phyloP scores from a whole-genome alignment of 2,113 vertebrate genomes.

The Redunca redunca region DNA sequence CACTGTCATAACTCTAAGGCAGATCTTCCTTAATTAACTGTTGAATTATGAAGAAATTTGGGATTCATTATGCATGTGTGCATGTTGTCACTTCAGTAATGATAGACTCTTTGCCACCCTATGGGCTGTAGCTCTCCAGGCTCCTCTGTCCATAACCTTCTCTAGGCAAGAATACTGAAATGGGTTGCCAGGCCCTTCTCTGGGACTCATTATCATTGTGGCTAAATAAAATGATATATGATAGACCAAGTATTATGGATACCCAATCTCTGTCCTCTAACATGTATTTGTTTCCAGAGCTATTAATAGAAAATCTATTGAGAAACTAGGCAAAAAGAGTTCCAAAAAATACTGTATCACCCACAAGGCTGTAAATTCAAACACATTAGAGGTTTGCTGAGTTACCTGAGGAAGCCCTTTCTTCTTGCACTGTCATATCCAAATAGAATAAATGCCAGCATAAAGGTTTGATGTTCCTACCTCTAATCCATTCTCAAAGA shows the following conservation, averaged over 20 bases:
- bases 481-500: not conserved
- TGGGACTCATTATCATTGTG: not conserved
- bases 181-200: not conserved
- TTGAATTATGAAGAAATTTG: not conserved
- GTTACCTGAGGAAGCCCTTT: not conserved
- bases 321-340: not conserved
- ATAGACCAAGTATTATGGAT: not conserved
- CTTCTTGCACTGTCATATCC: not conserved
- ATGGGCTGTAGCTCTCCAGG: not conserved
- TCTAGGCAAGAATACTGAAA: not conserved
- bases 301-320: not conserved
- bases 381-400: not conserved
- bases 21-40: not conserved
- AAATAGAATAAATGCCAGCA: not conserved
- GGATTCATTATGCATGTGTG: not conserved
- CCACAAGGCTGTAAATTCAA: not conserved
- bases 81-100: not conserved
- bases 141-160: not conserved
- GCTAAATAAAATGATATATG: not conserved
- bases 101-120: not conserved
- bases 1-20: not conserved
- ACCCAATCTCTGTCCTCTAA: not conserved
- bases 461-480: not conserved
- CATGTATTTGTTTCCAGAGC: not conserved
- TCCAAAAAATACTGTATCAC: not conserved